These are phyloP conservation scores for Micronycteris hirsuta DNA, from an alignment of 2,113 vertebrate species.

Conservation along the genomic window DNA sequence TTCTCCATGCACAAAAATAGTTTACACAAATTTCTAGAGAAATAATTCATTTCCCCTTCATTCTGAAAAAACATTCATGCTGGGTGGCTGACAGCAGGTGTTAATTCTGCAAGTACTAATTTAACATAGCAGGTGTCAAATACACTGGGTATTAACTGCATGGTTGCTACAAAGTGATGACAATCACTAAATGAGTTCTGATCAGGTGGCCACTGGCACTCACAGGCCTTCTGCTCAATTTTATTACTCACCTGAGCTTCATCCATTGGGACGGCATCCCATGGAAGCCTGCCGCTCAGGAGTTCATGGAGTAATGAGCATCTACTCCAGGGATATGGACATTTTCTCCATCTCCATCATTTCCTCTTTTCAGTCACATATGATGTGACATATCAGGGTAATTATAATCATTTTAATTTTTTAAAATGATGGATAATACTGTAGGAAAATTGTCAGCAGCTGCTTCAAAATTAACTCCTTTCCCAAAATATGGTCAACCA, in stretches of 20 bases:
- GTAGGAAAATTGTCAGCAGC: constrained; percentile 68
- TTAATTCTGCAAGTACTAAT: constrained; percentile 70
- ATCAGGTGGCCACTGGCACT: constrained; percentile 52
- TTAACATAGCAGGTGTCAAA: constrained; percentile 76
- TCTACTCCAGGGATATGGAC: not conserved
- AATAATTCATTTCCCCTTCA: constrained; percentile 61
- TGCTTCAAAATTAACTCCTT: constrained; percentile 60
- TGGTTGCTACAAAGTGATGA: constrained; percentile 64
- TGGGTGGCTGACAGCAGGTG: constrained; percentile 70
- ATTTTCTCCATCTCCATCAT: not conserved
- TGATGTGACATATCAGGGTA: constrained; percentile 47
- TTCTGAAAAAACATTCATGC: constrained; percentile 54
- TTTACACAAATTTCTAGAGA: constrained; percentile 59
- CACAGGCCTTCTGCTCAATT: constrained; percentile 23
- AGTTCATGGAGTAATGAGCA: not conserved
- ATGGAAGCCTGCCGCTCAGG: not conserved
- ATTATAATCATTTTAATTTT: constrained; percentile 67
- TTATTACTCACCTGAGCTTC: constrained; percentile 53
- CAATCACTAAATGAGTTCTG: constrained; percentile 65
- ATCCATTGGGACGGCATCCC: not conserved
- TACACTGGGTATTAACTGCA: constrained; percentile 69
- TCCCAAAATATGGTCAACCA: constrained; percentile 61
- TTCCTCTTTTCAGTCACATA: constrained; percentile 13
- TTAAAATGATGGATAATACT: constrained; percentile 62
- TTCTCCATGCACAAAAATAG: constrained; percentile 52